Evolutionary conservation across 1,140 invertebrate species (phyloP), one percentile per base, ranked within the genome.

Genomic region (Ceratina japonica): DNA sequence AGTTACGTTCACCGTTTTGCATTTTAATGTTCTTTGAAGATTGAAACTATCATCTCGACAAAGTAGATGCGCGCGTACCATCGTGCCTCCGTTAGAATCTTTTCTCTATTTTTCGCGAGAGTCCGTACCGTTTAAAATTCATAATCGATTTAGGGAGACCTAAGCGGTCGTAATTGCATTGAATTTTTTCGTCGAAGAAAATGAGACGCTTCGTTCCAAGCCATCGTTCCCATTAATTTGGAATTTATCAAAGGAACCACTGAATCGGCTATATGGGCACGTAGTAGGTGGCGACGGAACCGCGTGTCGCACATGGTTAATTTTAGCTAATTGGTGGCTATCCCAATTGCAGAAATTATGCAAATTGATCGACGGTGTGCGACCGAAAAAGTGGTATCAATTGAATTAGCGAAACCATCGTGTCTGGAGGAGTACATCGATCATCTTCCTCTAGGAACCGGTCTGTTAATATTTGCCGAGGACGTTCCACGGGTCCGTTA

Each of bases 291-390:
- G 54, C 20, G 31, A 54, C n/a, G 69, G 3, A 52, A 44, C 31
- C 37, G 22, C 18, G 64, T 62, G 37, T 63, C 18, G 69, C 71
- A 74, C 52, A 63, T 31, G 59, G 37, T 56, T 66, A 69, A 77
- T 79, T 87, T 85, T 82, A 79, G 73, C 72, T 86, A 86, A 86
- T 85, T 86, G 72, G 73, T 22, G 80, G 63, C 59, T 51, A 75
- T 85, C 66, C 51, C 70, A 79, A 85, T 85, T 86, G 63, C 56
- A 59, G 59, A 72, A 73, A 86, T 85, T 70, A 76, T 86, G 72
- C 72, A 82, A 86, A 85, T 85, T 59, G 68, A 76, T 85, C 82
- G 54, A 52, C 58, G n/a, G 24, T 51, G 13, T 51, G 49, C 37
- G 20, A 62, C 0, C 8, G n/a, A 63, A 65, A 79, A 73, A 73